These are phyloP conservation scores for Uropetala carovei DNA, from an alignment of 2,888 invertebrate genomes.

Conservation along the genomic window DNA sequence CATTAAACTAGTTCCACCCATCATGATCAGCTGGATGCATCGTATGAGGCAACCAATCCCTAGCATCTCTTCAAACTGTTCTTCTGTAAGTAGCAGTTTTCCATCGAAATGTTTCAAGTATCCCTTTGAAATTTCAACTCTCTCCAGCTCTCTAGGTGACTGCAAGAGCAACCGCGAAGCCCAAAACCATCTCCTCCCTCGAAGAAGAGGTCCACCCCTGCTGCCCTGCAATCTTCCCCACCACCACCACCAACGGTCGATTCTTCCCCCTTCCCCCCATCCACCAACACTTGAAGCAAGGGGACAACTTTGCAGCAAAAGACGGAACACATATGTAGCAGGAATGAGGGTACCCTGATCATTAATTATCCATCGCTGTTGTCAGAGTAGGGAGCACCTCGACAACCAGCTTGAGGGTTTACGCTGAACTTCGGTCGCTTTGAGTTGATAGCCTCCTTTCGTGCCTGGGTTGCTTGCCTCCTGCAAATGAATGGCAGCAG, in stretches of 20 bases:
- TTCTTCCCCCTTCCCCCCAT: neutral
- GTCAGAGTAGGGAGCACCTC: constrained; percentile 93
- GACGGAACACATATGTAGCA: constrained; percentile 29
- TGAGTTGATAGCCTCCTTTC: constrained; percentile 86
- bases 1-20: neutral
- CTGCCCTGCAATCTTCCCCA: neutral
- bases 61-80: neutral
- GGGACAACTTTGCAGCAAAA: neutral
- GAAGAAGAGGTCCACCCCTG: no score
- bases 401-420: constrained; percentile 92
- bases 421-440: constrained; percentile 85
- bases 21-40: neutral
- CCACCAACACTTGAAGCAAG: constrained; percentile 3
- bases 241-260: neutral
- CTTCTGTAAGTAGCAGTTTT: neutral
- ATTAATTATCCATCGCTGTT: constrained; percentile 77
- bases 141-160: neutral
- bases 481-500: constrained; percentile 75
- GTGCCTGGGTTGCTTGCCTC: constrained; percentile 94
- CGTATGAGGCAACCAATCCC: neutral
- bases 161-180: neutral
- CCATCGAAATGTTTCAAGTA: neutral
- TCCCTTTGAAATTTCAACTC: neutral
- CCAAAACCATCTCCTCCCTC: constrained; percentile 28
- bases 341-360: constrained; percentile 67